A percentile compares a stretch with the other conserved stretches of the same genome.
Evolutionary conservation across 1,140 invertebrate species (phyloP).

Genomic region (Temnothorax longispinosus): DNA sequence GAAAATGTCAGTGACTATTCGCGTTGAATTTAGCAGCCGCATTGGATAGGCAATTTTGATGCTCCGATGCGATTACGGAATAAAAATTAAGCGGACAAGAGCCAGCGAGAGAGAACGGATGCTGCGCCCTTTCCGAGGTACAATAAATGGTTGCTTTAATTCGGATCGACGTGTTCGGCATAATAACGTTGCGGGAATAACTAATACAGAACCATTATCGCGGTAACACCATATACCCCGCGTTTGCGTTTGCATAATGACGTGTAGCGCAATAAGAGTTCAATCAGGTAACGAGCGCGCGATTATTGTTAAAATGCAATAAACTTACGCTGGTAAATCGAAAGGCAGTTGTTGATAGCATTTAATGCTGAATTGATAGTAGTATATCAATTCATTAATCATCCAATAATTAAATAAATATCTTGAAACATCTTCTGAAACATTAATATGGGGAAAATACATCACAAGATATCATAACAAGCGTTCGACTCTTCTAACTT

Average conservation of each 20-base stretch:
- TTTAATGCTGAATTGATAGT: background rate
- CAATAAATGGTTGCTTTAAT: slow-evolving; percentile 12
- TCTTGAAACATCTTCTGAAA: background rate
- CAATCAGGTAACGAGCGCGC: slow-evolving; percentile 11
- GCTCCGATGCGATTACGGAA: background rate
- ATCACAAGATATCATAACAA: background rate
- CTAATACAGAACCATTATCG: slow-evolving; percentile 16
- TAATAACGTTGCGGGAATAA: slow-evolving; percentile 6
- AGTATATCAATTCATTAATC: background rate
- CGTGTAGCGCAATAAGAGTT: background rate
- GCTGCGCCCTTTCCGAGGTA: background rate
- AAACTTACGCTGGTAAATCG: background rate
- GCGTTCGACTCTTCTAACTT: no score
- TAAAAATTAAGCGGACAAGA: slow-evolving; percentile 12
- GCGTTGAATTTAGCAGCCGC: background rate
- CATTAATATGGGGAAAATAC: background rate
- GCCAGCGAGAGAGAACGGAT: background rate
- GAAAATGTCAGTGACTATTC: slow-evolving; percentile 10
- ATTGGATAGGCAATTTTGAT: background rate
- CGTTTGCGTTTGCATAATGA: slow-evolving; percentile 14
- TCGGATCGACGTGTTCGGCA: background rate
- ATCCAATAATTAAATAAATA: background rate
- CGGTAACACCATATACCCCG: background rate
- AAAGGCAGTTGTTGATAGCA: background rate
- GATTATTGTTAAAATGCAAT: slow-evolving; percentile 26